phyloP scores from a whole-genome alignment of 53 echinoderm and acorn worm genomes.

The Crossaster papposus region DNA sequence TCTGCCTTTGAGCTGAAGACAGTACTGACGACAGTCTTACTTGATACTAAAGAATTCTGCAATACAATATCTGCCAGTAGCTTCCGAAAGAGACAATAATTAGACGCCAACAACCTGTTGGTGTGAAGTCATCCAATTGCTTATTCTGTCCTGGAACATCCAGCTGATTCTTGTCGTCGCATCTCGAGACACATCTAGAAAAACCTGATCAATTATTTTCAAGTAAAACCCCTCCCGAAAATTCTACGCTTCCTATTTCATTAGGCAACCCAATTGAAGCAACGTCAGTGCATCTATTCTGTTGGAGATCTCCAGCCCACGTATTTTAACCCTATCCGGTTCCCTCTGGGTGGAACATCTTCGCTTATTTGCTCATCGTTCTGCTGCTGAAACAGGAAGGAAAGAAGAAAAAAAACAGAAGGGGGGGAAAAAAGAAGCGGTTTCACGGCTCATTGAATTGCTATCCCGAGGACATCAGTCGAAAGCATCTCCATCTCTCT shows the following conservation, averaged over 20 bases:
- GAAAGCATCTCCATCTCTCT: neutral
- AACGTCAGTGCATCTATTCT: neutral
- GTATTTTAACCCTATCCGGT: neutral
- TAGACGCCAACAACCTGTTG: neutral
- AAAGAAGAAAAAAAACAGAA: neutral
- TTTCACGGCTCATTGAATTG: slow-evolving; percentile 52
- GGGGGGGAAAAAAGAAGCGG: neutral
- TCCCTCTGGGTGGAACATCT: neutral
- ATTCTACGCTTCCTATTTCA: neutral
- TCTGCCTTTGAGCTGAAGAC: no score
- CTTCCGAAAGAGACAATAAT: neutral
- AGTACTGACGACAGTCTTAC: neutral
- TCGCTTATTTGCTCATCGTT: slow-evolving; percentile 14
- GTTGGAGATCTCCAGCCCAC: neutral
- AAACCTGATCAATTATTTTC: neutral
- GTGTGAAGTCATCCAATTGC: neutral
- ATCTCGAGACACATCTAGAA: neutral
- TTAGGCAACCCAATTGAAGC: neutral
- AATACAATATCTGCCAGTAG: neutral
- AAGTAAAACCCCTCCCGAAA: neutral
- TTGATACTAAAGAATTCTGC: neutral
- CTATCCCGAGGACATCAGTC: slow-evolving; percentile 18
- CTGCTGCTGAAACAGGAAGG: neutral
- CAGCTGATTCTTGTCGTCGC: neutral
- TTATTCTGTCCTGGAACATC: neutral